Conservation (phyloP, 2,113 vertebrate species). For the Amphiprion percula region DNA sequence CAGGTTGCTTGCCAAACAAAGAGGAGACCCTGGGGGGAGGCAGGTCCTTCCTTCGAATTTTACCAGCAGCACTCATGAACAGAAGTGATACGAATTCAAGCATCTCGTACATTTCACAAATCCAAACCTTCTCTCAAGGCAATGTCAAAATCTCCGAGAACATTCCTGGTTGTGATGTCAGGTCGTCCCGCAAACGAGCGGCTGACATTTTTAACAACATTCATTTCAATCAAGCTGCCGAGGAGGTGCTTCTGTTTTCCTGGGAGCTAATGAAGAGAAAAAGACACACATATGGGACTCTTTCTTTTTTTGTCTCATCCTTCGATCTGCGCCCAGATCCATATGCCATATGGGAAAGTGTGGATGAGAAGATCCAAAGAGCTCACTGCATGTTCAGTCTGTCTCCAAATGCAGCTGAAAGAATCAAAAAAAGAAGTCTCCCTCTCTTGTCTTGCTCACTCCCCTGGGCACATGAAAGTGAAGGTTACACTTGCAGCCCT, state of each 20-base stretch:
- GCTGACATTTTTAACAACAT: constrained; percentile 72
- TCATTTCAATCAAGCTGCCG: constrained; percentile 78
- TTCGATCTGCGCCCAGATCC: constrained; percentile 81
- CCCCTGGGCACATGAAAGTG: constrained; percentile 80
- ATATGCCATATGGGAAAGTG: constrained; percentile 84
- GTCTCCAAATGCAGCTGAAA: constrained; percentile 70
- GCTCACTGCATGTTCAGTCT: constrained; percentile 68
- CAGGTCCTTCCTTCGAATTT: not conserved
- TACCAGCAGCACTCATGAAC: not conserved
- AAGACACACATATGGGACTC: constrained; percentile 84
- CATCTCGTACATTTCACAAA: not conserved
- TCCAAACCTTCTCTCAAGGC: not conserved
- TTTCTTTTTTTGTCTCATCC: constrained; percentile 58
- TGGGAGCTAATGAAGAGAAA: constrained; percentile 84
- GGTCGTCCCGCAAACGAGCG: constrained; percentile 60
- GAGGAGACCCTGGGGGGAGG: not conserved
- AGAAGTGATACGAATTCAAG: not conserved
- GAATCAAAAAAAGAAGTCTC: constrained; percentile 70
- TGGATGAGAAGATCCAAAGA: constrained; percentile 78
- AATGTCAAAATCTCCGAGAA: constrained; percentile 32
- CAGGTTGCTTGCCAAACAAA: not conserved
- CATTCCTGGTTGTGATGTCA: constrained; percentile 34
- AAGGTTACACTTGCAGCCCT: constrained; percentile 79
- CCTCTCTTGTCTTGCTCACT: constrained; percentile 67
- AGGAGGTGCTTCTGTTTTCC: constrained; percentile 80